Conservation (phyloP, 2,797 vertebrate species). For the Eurystomus glaucurus region DNA sequence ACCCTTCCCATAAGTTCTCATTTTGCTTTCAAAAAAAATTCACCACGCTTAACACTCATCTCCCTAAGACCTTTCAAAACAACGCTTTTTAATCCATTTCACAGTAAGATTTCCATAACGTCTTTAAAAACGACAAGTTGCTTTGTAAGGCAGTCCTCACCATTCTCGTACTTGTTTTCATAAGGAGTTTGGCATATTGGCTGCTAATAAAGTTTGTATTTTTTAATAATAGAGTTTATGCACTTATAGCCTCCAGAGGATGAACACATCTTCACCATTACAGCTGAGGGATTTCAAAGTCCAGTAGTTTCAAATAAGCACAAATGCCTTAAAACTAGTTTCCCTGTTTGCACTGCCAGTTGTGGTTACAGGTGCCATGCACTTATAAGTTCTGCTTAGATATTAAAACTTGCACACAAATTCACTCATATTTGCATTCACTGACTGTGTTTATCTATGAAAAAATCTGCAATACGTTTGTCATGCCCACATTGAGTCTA, state of each 20-base stretch:
- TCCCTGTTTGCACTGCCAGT: neutral
- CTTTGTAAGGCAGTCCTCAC: neutral
- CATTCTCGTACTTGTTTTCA: neutral
- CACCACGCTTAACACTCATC: neutral
- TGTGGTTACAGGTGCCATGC: slow-evolving; percentile 44
- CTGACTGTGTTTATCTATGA: slow-evolving; percentile 28
- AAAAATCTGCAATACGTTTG: slow-evolving; percentile 51
- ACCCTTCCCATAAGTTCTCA: neutral
- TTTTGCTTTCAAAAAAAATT: neutral
- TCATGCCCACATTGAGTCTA: slow-evolving; percentile 42
- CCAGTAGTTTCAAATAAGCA: slow-evolving; percentile 10
- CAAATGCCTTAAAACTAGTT: slow-evolving; percentile 43
- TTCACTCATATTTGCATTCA: slow-evolving; percentile 46
- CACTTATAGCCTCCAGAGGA: neutral
- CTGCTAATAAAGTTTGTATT: slow-evolving; percentile 17
- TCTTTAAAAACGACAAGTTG: slow-evolving; percentile 3
- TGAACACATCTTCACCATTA: neutral
- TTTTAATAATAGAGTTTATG: slow-evolving; percentile 30
- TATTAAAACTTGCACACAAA: slow-evolving; percentile 55
- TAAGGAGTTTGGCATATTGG: neutral
- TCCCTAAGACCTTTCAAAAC: neutral
- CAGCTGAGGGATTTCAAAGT: slow-evolving; percentile 12
- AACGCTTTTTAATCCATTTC: slow-evolving; percentile 17
- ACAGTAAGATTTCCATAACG: neutral
- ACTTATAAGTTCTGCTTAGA: neutral